These are phyloP conservation scores for Stegana nigrithorax DNA, from an alignment of 2,888 invertebrate genomes.

Conservation along the genomic window DNA sequence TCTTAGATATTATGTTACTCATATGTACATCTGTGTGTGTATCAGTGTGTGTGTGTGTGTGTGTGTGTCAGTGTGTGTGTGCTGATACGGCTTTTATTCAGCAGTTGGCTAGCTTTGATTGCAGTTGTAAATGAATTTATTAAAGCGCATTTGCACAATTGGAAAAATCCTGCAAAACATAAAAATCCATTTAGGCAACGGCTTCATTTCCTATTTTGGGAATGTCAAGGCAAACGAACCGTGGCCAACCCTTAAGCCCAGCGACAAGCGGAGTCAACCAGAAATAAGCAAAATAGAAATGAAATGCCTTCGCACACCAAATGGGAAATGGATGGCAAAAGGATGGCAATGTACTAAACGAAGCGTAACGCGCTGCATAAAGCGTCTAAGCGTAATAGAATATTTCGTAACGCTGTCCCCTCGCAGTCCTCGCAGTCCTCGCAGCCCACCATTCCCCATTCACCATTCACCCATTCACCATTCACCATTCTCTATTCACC, in stretches of 20 bases:
- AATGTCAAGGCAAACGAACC: slow-evolving; percentile 9
- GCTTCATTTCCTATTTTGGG: neutral
- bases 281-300: slow-evolving; percentile 6
- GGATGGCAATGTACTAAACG: slow-evolving; percentile 8
- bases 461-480: too few species aligned
- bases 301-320: neutral
- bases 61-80: neutral
- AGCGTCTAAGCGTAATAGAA: neutral
- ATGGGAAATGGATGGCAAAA: neutral
- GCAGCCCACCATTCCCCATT: too few species aligned
- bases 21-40: neutral
- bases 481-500: too few species aligned
- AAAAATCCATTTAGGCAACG: neutral
- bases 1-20: too few species aligned
- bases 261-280: neutral
- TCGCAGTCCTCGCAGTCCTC: neutral
- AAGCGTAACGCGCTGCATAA: slow-evolving; percentile 6
- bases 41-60: neutral
- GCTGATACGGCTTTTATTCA: too few species aligned
- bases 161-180: neutral
- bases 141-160: slow-evolving; percentile 5
- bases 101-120: too few species aligned
- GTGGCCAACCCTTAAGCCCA: neutral
- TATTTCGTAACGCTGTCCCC: neutral
- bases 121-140: neutral